Conservation (phyloP, 1,140 invertebrate genomes). For the Branchinecta lynchi region DNA sequence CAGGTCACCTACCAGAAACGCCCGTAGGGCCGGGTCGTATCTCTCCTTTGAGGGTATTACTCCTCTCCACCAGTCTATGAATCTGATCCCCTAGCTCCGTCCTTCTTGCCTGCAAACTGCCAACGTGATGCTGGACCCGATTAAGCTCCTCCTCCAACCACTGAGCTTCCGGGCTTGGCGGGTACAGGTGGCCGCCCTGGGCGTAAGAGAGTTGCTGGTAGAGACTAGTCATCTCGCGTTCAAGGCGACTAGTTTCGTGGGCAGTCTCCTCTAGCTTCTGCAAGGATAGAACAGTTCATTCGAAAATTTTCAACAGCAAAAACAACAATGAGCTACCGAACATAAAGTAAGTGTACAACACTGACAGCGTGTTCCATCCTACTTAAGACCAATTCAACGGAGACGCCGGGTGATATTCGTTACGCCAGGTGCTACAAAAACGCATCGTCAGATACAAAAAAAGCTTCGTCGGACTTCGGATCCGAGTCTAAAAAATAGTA, state of each 20-base stretch:
- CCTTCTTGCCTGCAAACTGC: constrained; percentile 62
- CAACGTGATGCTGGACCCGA: constrained; percentile 63
- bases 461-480: no score
- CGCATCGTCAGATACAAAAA: no score
- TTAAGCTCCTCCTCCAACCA: constrained; percentile 59
- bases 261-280: constrained; percentile 79
- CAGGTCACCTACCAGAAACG: constrained; percentile 26
- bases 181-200: constrained; percentile 36
- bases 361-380: no score
- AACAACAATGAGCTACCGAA: no score
- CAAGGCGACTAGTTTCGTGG: constrained; percentile 67
- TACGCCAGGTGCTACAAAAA: no score
- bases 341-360: no score
- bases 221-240: constrained; percentile 49
- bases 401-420: no score
- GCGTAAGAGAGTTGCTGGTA: background rate
- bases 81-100: constrained; percentile 66
- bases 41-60: constrained; percentile 40
- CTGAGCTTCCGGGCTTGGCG: constrained; percentile 21
- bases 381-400: no score
- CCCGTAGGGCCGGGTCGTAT: constrained; percentile 35
- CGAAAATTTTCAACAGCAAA: no score
- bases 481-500: no score
- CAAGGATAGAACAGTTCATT: constrained; percentile 20
- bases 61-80: constrained; percentile 57